Evolutionary conservation across 1,140 invertebrate genomes (phyloP), one percentile per base, ranked within the genome.

Genomic region (Aricia agestis): DNA sequence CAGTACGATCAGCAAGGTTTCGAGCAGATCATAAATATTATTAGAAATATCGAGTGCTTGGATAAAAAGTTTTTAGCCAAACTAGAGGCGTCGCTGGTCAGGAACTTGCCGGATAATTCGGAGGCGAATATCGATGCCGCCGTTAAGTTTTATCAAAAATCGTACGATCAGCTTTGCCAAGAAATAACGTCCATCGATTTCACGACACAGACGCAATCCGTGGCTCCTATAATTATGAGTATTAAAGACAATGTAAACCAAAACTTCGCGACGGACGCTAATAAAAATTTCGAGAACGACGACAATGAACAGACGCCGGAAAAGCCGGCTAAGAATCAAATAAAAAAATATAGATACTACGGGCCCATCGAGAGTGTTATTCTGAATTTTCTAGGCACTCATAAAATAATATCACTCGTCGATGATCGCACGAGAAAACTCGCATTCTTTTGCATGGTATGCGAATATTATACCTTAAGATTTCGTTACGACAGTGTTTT

Each of bases 201-300:
- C 68, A 80, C 84, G 0, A 78, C 79, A 6, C 82, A 87, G 69
- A 84, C 86, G 0, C 85, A 85, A 66, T 85, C 88, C 0, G 88
- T 91, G 1, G 88, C 87, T n/a, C 89, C 89, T 0, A 90, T 91
- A 1, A 90, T 91, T 5, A 90, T 91, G 89, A 89, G 86, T 66
- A 91, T 91, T 57, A 87, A 88, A 10, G 89, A 91, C 68, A 91
- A 91, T 67, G 88, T 91, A 0, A 89, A 90, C 66, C 89, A 91
- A 72, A 89, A 90, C 63, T 90, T 90, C 59, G 71, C 87, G 0
- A 74, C 76, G 5, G 88, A 91, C 18, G 81, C 85, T 0, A 90
- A 89, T 58, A 90, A 86, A 70, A 90, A 85, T 65, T 86, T 83
- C 36, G 89, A 91, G 6, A 89, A 85, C 11, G 89, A 91, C 10